Conservation (phyloP, 2,797 vertebrate species). For the Lagodon rhomboides region DNA sequence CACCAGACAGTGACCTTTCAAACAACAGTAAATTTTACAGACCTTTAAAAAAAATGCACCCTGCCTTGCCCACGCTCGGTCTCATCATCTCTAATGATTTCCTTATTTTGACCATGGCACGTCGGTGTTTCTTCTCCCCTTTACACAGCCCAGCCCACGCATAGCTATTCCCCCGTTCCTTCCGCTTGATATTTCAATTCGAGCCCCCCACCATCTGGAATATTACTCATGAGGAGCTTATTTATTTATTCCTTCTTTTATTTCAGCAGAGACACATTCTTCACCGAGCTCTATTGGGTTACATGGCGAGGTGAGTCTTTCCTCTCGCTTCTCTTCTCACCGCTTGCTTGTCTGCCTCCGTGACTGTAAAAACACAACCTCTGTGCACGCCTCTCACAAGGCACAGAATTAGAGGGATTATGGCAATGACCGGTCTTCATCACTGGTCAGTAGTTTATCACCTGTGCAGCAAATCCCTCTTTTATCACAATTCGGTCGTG, state of each 20-base stretch:
- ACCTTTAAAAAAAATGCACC: constrained; percentile 85
- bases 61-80: constrained; percentile 71
- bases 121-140: constrained; percentile 57
- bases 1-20: constrained; percentile 89
- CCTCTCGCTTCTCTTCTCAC: constrained; percentile 49
- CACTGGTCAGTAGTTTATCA: constrained; percentile 82
- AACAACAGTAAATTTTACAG: constrained; percentile 87
- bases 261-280: constrained; percentile 74
- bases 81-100: constrained; percentile 81
- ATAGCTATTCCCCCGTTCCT: constrained; percentile 60
- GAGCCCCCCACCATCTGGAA: constrained; percentile 54
- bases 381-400: constrained; percentile 49
- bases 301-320: constrained; percentile 67
- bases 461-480: constrained; percentile 70
- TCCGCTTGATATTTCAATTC: constrained; percentile 69
- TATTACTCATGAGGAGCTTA: constrained; percentile 73
- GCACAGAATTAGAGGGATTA: constrained; percentile 76
- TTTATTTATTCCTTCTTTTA: constrained; percentile 67
- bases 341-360: constrained; percentile 62
- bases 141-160: constrained; percentile 61
- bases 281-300: constrained; percentile 77
- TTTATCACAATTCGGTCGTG: constrained; percentile 79
- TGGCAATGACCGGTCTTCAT: constrained; percentile 80
- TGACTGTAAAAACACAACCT: constrained; percentile 62
- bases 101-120: constrained; percentile 75